Conservation (phyloP, 2,888 invertebrate species). For the Drosophila ochracea region DNA sequence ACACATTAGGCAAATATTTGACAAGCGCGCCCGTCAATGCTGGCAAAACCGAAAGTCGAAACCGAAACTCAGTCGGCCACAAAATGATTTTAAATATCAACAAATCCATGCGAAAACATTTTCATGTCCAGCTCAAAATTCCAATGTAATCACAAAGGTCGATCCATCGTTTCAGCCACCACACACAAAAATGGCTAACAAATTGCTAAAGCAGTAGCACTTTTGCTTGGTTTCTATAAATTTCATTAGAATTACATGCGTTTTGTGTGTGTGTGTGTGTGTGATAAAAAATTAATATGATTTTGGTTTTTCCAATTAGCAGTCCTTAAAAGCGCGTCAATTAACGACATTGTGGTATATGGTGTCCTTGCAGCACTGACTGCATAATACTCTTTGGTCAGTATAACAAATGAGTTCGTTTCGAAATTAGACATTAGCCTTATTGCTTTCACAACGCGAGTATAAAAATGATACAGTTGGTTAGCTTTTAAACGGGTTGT, state of each 20-base stretch:
- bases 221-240: conserved; percentile 10
- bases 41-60: conserved; percentile 39
- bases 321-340: conserved; percentile 31
- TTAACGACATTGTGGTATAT: conserved; percentile 12
- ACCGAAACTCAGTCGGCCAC: conserved; percentile 66
- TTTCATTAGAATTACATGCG: conserved; percentile 28
- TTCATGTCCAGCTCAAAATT: conserved; percentile 38
- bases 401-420: background rate
- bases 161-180: conserved; percentile 7
- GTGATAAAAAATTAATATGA: conserved; percentile 36
- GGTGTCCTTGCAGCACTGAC: background rate
- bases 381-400: background rate
- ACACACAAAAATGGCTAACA: conserved; percentile 14
- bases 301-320: conserved; percentile 68
- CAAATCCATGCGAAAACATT: conserved; percentile 65
- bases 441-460: background rate
- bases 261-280: background rate
- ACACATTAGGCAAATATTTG: conserved; percentile 79
- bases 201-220: conserved; percentile 10
- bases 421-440: background rate
- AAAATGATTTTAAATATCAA: conserved; percentile 76
- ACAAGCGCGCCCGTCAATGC: conserved; percentile 44
- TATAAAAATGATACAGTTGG: background rate
- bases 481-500: conserved; percentile 12
- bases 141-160: conserved; percentile 55